Percentiles rank a stretch among this genome's conserved stretches.
phyloP scores from a whole-genome alignment of 2,888 invertebrate species.

The Sceliomorpha sp. region DNA sequence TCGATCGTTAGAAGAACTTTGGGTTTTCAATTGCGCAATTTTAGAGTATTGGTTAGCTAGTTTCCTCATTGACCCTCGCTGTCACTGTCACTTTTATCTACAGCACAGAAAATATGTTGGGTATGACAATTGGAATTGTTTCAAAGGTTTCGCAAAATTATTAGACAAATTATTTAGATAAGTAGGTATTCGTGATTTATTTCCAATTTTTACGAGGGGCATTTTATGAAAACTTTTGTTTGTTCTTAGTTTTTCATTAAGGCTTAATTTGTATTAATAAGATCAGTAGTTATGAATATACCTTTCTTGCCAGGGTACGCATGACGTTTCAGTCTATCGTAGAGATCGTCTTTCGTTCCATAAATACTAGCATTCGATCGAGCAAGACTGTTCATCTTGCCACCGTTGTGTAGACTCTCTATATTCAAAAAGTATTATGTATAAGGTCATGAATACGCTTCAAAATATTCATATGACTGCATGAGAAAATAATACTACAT shows the following conservation, averaged over 20 bases:
- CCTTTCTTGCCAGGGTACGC: conserved; percentile 98
- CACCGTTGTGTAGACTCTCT: conserved; percentile 90
- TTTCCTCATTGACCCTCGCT: conserved; percentile 91
- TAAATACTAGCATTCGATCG: conserved; percentile 96
- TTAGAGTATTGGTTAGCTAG: conserved; percentile 16
- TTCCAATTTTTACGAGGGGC: no score
- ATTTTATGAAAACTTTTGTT: no score
- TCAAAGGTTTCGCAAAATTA: no score
- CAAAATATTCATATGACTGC: no score
- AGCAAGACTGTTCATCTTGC: conserved; percentile 95
- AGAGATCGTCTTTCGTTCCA: conserved; percentile 96
- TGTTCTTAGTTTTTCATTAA: no score
- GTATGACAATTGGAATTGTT: no score
- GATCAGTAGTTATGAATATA: no score
- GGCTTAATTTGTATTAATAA: no score
- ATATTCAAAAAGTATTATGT: conserved; percentile 37
- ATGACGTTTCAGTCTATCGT: conserved; percentile 96
- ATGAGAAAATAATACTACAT: not conserved
- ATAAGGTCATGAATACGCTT: no score
- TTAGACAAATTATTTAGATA: no score
- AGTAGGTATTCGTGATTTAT: no score
- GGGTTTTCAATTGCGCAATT: conserved; percentile 30
- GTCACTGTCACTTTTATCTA: conserved; percentile 97
- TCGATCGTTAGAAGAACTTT: conserved; percentile 38
- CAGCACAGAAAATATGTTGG: conserved; percentile 72